phyloP scores from a whole-genome alignment of 2,797 vertebrate species.

The Sebastes alutus region DNA sequence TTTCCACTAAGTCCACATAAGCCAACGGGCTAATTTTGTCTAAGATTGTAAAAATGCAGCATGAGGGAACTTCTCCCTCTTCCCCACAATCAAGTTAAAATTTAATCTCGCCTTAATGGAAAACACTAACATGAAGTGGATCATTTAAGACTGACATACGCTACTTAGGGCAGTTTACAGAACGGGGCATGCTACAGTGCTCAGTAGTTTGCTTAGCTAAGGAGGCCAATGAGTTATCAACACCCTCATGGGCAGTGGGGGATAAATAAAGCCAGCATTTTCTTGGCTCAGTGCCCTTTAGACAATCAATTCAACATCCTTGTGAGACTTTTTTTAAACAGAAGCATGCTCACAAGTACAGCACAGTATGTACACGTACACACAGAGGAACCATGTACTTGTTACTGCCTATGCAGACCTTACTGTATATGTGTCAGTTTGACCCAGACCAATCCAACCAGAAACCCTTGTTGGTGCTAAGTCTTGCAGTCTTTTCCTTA shows the following conservation, averaged over 20 bases:
- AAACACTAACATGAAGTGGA: slow-evolving; percentile 58
- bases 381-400: background rate
- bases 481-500: background rate
- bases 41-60: slow-evolving; percentile 53
- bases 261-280: slow-evolving; percentile 53
- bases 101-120: slow-evolving; percentile 61
- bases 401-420: slow-evolving; percentile 35
- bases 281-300: slow-evolving; percentile 17
- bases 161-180: slow-evolving; percentile 35
- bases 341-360: slow-evolving; percentile 1
- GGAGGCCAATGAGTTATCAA: slow-evolving; percentile 54
- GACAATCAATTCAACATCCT: slow-evolving; percentile 11
- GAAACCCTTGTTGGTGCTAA: background rate
- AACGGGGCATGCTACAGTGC: slow-evolving; percentile 1
- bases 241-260: slow-evolving; percentile 29
- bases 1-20: slow-evolving; percentile 62
- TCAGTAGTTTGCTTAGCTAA: slow-evolving; percentile 39
- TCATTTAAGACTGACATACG: slow-evolving; percentile 44
- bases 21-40: slow-evolving; percentile 49
- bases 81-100: slow-evolving; percentile 53
- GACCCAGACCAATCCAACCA: slow-evolving; percentile 22
- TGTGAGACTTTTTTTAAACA: slow-evolving; percentile 22
- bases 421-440: slow-evolving; percentile 34
- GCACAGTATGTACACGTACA: background rate
- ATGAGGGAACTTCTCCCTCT: slow-evolving; percentile 56